Evolutionary conservation across 2,888 invertebrate species (phyloP).

Genomic region (Callyntrura sp.): DNA sequence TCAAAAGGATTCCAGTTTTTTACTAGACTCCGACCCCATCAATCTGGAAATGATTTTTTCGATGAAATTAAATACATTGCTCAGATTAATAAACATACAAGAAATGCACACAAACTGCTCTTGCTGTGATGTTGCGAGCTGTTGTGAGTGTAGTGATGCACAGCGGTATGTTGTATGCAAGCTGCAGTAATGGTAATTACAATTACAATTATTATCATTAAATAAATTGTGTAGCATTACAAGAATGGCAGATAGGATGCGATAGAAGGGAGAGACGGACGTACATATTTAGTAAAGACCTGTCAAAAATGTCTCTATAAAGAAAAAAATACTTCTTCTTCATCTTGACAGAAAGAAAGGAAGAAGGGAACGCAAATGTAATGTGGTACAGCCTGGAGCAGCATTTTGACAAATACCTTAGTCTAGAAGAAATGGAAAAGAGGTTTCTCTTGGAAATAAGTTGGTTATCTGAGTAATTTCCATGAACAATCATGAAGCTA

Average conservation of each 20-base stretch:
- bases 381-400: slow-evolving; percentile 70
- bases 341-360: slow-evolving; percentile 55
- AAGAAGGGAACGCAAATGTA: slow-evolving; percentile 48
- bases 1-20: slow-evolving; percentile 70
- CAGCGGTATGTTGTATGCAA: neutral
- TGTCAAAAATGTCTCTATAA: slow-evolving; percentile 70
- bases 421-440: slow-evolving; percentile 8
- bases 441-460: slow-evolving; percentile 47
- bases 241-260: slow-evolving; percentile 6
- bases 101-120: neutral
- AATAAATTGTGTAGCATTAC: slow-evolving; percentile 42
- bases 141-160: neutral
- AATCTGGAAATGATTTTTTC: slow-evolving; percentile 20
- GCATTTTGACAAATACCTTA: slow-evolving; percentile 73
- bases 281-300: slow-evolving; percentile 59
- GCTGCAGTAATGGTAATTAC: slow-evolving; percentile 19
- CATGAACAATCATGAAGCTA: neutral
- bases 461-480: slow-evolving; percentile 42
- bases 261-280: slow-evolving; percentile 12
- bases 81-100: neutral
- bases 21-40: neutral
- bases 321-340: slow-evolving; percentile 27
- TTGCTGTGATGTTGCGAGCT: neutral
- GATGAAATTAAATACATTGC: slow-evolving; percentile 25
- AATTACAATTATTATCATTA: slow-evolving; percentile 58